Evolutionary conservation across 2,888 invertebrate species (phyloP).

Genomic region (Leptinotarsa rubiginosa): DNA sequence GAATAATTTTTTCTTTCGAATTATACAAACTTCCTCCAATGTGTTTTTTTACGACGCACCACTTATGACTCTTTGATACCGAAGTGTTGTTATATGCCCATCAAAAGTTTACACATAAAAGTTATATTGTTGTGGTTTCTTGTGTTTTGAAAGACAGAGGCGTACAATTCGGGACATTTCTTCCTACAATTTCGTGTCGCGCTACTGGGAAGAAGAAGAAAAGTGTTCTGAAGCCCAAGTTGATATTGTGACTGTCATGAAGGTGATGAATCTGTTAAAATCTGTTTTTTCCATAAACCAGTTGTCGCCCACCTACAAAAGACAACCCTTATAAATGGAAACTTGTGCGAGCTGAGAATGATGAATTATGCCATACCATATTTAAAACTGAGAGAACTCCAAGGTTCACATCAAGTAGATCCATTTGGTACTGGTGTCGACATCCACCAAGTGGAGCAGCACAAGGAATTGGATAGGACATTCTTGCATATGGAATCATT

Average conservation of each 20-base stretch:
- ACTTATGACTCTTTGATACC: slow-evolving; percentile 21
- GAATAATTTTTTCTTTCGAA: slow-evolving; percentile 40
- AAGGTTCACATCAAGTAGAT: slow-evolving; percentile 70
- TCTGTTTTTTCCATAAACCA: no score
- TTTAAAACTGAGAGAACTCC: slow-evolving; percentile 76
- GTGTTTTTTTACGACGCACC: slow-evolving; percentile 18
- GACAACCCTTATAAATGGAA: no score
- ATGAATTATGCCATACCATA: slow-evolving; percentile 77
- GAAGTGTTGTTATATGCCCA: slow-evolving; percentile 10
- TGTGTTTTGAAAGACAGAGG: slow-evolving; percentile 8
- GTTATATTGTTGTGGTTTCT: slow-evolving; percentile 4
- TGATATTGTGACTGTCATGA: no score
- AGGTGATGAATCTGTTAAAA: no score
- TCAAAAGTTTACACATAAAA: slow-evolving; percentile 16
- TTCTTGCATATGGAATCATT: slow-evolving; percentile 70
- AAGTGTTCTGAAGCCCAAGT: no score
- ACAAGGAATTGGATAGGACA: slow-evolving; percentile 66
- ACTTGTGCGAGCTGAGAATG: no score
- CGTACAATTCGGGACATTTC: neutral
- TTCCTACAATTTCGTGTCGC: neutral
- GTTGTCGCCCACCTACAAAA: no score
- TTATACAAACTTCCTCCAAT: slow-evolving; percentile 39
- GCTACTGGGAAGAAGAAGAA: no score
- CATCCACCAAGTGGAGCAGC: slow-evolving; percentile 57
- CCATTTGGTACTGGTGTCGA: slow-evolving; percentile 73